A percentile compares a stretch with the other conserved stretches of the same genome.
These are phyloP conservation scores for Dicentrarchus labrax DNA, from an alignment of 2,113 vertebrate species.

Conservation along the genomic window DNA sequence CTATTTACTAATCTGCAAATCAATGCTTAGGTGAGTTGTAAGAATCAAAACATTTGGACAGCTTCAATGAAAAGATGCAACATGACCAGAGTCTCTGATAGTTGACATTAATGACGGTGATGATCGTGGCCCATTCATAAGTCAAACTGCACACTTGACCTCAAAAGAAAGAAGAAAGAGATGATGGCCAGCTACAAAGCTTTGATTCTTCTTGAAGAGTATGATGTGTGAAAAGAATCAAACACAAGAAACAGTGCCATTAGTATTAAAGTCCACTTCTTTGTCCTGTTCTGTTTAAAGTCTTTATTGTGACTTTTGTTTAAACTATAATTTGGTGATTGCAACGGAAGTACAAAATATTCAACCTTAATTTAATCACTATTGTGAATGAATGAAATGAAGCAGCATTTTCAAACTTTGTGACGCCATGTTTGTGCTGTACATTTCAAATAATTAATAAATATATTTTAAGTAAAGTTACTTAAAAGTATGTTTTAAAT, in stretches of 20 bases:
- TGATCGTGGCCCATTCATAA: constrained; percentile 20
- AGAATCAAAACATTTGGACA: background rate
- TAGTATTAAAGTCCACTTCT: background rate
- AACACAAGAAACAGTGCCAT: background rate
- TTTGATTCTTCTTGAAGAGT: constrained; percentile 25
- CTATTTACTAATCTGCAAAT: background rate
- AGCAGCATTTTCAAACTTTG: background rate
- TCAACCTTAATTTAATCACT: background rate
- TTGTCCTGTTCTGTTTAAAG: background rate
- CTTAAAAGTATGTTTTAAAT: background rate
- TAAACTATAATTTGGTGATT: background rate
- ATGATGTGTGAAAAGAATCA: constrained; percentile 4
- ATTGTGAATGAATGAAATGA: background rate
- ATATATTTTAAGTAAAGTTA: background rate
- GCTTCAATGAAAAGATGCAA: background rate
- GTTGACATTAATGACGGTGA: background rate
- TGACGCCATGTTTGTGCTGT: background rate
- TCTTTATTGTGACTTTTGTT: constrained; percentile 16
- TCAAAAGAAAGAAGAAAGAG: constrained; percentile 34
- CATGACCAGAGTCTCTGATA: background rate
- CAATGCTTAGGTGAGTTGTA: background rate
- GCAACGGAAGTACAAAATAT: background rate
- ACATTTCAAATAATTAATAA: background rate
- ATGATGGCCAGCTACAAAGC: background rate
- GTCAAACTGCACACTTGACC: constrained; percentile 38